A percentile compares a stretch with the other conserved stretches of the same genome.
Evolutionary conservation across 2,888 invertebrate genomes (phyloP).

Genomic region (Callinectes sapidus): DNA sequence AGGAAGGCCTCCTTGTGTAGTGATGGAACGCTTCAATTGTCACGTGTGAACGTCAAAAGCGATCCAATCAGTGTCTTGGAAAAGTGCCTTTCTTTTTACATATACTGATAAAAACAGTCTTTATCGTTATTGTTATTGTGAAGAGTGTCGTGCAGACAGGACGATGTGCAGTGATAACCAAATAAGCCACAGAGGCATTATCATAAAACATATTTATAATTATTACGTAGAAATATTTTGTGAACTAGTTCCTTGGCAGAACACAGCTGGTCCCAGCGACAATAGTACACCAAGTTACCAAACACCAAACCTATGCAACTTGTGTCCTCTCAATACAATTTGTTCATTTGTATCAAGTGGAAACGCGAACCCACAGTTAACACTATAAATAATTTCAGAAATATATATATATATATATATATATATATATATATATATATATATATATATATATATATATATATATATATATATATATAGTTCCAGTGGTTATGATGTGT

Average conservation of each 20-base stretch:
- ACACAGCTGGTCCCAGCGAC: not conserved
- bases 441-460: slow-evolving; percentile 29
- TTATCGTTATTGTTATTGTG: not conserved
- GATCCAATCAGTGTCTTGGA: slow-evolving; percentile 3
- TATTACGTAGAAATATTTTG: not conserved
- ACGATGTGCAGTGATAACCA: not conserved
- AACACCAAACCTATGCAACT: slow-evolving; percentile 4
- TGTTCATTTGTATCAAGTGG: not conserved
- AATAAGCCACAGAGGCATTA: slow-evolving; percentile 45
- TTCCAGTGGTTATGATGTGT: no score
- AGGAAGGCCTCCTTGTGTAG: not conserved
- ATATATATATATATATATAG: slow-evolving; percentile 38
- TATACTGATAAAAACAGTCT: not conserved
- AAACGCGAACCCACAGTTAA: not conserved
- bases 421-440: slow-evolving; percentile 8
- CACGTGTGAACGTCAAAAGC: not conserved
- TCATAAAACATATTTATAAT: slow-evolving; percentile 20
- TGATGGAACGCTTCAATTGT: not conserved
- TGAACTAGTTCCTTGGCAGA: not conserved
- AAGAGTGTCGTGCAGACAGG: not conserved
- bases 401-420: slow-evolving; percentile 32
- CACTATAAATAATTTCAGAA: not conserved
- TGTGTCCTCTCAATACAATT: not conserved
- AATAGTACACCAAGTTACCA: not conserved
- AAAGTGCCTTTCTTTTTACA: not conserved